phyloP scores from a whole-genome alignment of 2,113 vertebrate genomes.

The Anas platyrhynchos region DNA sequence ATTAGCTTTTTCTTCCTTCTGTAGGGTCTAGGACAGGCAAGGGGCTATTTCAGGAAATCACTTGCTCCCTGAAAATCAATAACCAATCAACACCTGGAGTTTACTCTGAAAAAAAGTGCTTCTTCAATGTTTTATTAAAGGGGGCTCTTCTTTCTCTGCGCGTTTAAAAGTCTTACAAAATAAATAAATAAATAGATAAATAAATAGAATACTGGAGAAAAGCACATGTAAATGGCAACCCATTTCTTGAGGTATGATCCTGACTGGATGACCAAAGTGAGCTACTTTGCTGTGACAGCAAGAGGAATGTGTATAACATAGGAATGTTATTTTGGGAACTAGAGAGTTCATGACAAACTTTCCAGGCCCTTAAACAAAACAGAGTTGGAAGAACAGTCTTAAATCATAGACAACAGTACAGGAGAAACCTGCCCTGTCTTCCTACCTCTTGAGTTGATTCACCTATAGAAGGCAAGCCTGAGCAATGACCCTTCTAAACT shows the following conservation, averaged over 20 bases:
- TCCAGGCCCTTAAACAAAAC: not conserved
- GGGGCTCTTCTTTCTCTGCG: not conserved
- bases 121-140: not conserved
- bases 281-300: not conserved
- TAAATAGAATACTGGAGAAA: not conserved
- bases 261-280: not conserved
- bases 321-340: not conserved
- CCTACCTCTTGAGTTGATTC: not conserved
- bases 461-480: not conserved
- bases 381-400: not conserved
- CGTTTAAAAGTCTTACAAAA: not conserved
- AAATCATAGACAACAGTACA: not conserved
- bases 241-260: not conserved
- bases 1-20: not conserved
- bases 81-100: slow-evolving; percentile 45
- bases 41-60: not conserved
- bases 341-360: not conserved
- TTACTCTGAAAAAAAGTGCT: slow-evolving; percentile 3
- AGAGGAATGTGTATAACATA: not conserved
- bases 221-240: not conserved
- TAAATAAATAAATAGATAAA: not conserved
- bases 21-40: not conserved
- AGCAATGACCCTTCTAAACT: not conserved
- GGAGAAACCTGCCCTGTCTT: not conserved
- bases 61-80: slow-evolving; percentile 44